Base-by-base conservation (phyloP, 2,113 vertebrate genomes). In the Gnathonemus echidnorhynchus region DNA sequence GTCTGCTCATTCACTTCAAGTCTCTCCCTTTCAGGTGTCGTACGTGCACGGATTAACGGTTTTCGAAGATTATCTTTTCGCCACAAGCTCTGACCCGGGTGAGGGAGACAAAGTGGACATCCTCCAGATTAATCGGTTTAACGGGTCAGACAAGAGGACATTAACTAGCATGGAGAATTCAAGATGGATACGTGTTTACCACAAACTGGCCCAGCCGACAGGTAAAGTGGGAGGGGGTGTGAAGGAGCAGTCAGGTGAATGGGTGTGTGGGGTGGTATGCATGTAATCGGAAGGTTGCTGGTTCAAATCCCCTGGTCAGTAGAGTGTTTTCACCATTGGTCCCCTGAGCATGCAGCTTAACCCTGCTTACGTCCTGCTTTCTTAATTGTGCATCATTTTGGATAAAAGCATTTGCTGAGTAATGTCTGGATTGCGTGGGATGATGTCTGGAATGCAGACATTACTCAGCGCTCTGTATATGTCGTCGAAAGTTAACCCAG, bases 61-160 rank as follows among this genome's bases (percentile, higher is more conserved):
- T 66, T 99, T 99, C 95, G 98, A 99, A 94, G 97, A 97, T 93
- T 98, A 97, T 93, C 95, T 99, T 74, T 99, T 99, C 91, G 97
- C 97, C 88, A 94, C 96, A 58, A 96, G 95, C 94, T 95, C 96
- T 24, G 97, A 97, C 91, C 95, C 93, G 42, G 94, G 93, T 88
- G 93, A 91, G 90, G 95, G 91, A 90, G 92, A 91, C 77, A 91
- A 93, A 85, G 77, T 95, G 91, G 96, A 95, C 91, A 91, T 99
- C 90, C 92, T 98, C 91, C 95, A 88, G 92, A 98, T 99, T 94
- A 97, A 98, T 92, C 95, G 98, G 92, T 99, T 98, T 89, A 99
- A 99, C 92, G 92, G 95, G 88, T 96, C 96, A 0, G 97, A 98
- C 90, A 92, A 94, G 35, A 94, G 96, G 90, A 92, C 94, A 35